Evolutionary conservation across 2,797 vertebrate species (phyloP), one percentile per base, ranked within the genome.

Genomic region (Oreortyx pictus): DNA sequence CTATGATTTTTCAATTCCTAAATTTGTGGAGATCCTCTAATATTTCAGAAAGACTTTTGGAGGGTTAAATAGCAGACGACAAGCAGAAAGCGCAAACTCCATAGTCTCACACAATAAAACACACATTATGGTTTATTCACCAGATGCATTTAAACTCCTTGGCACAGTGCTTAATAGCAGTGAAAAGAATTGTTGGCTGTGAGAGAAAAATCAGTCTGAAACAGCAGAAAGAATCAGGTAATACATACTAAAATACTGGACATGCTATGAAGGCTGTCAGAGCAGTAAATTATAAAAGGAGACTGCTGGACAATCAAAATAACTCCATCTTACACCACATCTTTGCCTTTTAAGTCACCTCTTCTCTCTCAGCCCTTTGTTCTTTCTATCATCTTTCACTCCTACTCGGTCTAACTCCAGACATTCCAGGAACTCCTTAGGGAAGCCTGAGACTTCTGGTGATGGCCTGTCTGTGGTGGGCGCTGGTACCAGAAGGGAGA

Each of bases 81-180:
- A 82, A 90, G 80, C 86, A 88, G 72, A 82, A 75, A 90, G 44
- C 39, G 89, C 41, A 67, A 67, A 52, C 35, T 90, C 68, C n/a
- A 25, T 13, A 18, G 57, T 80, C 82, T 94, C 77, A 88, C 0
- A 2, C 49, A 54, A 76, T 41, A 59, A 74, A 92, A 88, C 61
- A 62, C 27, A 14, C 13, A 41, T 41, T 41, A 14, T 41, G 39
- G 39, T 41, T 41, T 41, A 41, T 41, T 41, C 39, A 41, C 39
- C 39, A 41, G 39, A 41, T 41, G 39, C 39, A 41, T 41, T 41
- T 41, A 89, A 95, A 82, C 59, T 44, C 31, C 91, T 86, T 65
- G 85, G 72, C 57, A 94, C 6, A 2, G 41, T 81, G 79, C 86
- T 95, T 93, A 90, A 90, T 39, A 92, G 77, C 74, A 96, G 31